phyloP scores from a whole-genome alignment of 1,140 invertebrate genomes.

The Laupala kohalensis region DNA sequence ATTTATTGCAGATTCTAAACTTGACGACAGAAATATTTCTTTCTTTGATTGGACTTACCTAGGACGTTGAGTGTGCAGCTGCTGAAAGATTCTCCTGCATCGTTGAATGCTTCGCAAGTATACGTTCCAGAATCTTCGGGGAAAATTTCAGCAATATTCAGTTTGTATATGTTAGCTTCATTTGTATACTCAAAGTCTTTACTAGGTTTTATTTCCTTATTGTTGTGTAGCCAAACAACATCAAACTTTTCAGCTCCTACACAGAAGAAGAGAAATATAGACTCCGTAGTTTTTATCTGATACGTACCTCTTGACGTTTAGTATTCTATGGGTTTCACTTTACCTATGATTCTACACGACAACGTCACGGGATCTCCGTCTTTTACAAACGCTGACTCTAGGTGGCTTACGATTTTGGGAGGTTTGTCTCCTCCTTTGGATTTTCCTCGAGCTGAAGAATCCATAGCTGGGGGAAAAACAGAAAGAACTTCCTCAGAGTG shows the following conservation, averaged over 20 bases:
- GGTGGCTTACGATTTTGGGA: conserved; percentile 71
- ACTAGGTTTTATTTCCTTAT: conserved; percentile 90
- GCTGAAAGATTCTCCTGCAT: conserved; percentile 84
- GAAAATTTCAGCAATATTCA: conserved; percentile 88
- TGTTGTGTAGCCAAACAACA: conserved; percentile 90
- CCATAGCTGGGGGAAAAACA: conserved; percentile 42
- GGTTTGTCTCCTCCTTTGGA: conserved; percentile 53
- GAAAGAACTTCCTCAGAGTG: too few species aligned
- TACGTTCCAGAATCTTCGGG: conserved; percentile 87
- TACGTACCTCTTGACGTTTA: too few species aligned
- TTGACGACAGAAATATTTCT: too few species aligned
- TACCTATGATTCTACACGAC: conserved; percentile 69
- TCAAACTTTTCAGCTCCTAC: conserved; percentile 71
- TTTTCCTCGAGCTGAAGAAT: conserved; percentile 30
- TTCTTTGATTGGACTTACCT: conserved; percentile 30
- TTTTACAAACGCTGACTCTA: conserved; percentile 62
- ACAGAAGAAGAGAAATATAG: not conserved
- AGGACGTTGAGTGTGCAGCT: conserved; percentile 73
- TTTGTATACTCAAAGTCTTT: conserved; percentile 91
- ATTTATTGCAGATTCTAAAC: too few species aligned
- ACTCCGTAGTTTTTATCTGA: not conserved
- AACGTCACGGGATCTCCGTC: conserved; percentile 77
- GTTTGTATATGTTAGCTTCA: conserved; percentile 78
- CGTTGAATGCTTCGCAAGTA: conserved; percentile 93
- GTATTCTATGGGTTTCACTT: too few species aligned